Base-by-base conservation (phyloP, 2,888 invertebrate species). In the Apamea anceps region DNA sequence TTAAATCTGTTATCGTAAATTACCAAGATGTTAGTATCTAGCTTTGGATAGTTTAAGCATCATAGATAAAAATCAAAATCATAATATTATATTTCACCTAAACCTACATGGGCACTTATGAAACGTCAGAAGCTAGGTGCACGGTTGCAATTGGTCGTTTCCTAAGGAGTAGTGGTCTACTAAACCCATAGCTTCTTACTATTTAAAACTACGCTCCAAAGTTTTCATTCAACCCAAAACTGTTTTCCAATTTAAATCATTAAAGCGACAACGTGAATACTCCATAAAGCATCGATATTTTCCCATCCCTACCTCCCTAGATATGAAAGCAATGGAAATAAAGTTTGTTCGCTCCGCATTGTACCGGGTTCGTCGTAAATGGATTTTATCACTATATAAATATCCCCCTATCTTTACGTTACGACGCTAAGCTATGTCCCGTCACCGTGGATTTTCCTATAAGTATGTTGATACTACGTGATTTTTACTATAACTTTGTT, bases 381-480 rank as follows among this genome's bases (percentile, higher is more conserved):
- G 96, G 95, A 95, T 96, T 96, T 96, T 96, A 96, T 96, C 96
- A 95, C 95, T 95, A 95, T 95, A 96, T 96, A 95, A 95, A 95
- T 95, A 95, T 93, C 93, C 94, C 92, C 92, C 92, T 92, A 91
- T 93, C 93, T 93, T 91, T 91, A 91, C 93, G 92, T 92, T 91
- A 92, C 91, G 90, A 89, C 90, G 91, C 88, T 89, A 88, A 91
- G 89, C 89, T 90, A 88, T 89, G 90, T 81, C 81, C 82, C 82
- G 86, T 87, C 88, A 88, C 85, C 84, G 78, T 80, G 85, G 87
- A 83, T 88, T 88, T 87, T 79, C 80, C 86, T 84, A 81, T 89
- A 82, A 89, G 85, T 84, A 85, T 87, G 88, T 85, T 85, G 88
- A 80, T 83, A 81, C 86, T 85, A 79, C 76, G 89, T 81, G 89